Conservation (phyloP, 2,888 invertebrate genomes). For the Exocentrus adspersus region DNA sequence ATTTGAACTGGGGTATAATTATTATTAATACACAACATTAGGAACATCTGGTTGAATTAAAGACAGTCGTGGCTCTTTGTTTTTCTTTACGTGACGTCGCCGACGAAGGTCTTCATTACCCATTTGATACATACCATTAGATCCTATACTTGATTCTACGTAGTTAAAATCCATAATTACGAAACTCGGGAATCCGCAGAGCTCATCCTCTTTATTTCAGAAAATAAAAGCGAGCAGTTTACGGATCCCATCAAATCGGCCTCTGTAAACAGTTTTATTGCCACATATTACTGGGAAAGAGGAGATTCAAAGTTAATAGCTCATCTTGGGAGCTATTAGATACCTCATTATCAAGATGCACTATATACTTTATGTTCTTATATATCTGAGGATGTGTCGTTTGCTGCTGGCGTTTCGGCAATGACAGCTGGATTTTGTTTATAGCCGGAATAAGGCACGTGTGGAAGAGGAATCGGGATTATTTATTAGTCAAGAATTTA, state of each 20-base stretch:
- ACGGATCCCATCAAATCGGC: constrained; percentile 27
- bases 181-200: background rate
- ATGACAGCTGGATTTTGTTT: constrained; percentile 8
- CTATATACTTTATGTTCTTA: constrained; percentile 24
- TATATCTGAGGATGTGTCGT: constrained; percentile 25
- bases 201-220: constrained; percentile 21
- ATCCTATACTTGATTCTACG: background rate
- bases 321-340: constrained; percentile 49
- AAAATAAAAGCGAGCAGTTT: constrained; percentile 33
- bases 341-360: constrained; percentile 34
- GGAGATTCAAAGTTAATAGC: constrained; percentile 50
- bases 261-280: constrained; percentile 46
- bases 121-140: too few relatives aligned
- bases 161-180: constrained; percentile 12
- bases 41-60: too few relatives aligned
- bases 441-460: background rate
- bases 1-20: too few relatives aligned
- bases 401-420: background rate
- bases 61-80: too few relatives aligned
- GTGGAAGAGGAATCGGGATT: too few relatives aligned
- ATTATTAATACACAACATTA: too few relatives aligned
- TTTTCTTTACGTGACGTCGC: too few relatives aligned
- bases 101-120: too few relatives aligned
- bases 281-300: constrained; percentile 42
- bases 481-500: too few relatives aligned